Evolutionary conservation across 2,888 invertebrate genomes (phyloP), one percentile per base, ranked within the genome.

Genomic region (Lasioglossum lativentre): DNA sequence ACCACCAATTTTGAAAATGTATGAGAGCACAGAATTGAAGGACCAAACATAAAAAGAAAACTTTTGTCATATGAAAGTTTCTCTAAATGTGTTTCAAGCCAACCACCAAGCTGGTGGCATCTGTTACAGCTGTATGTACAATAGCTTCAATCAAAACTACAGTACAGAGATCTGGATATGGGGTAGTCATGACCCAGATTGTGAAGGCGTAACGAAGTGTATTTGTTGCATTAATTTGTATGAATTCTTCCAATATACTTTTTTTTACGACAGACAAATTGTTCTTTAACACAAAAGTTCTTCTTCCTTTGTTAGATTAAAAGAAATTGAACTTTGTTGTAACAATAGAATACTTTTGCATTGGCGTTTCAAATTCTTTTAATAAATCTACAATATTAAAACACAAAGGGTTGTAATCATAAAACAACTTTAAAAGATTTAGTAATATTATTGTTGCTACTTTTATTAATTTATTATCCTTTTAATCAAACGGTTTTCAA

Each of bases 51-150:
- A 30, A 34, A 23, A 30, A 66, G 27, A 14, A 45, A 85, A 82
- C 71, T 82, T 85, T 63, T 52, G 56, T 78, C 71, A 75, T 85
- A 59, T 72, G 30, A 27, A 84, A 86, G 68, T 80, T 80, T 72
- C 74, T 40, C 14, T 40, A 40, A 80, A 75, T 72, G 70, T 76
- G 74, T 80, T 74, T 34, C 30, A 56, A 66, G 80, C n/a, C n/a
- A n/a, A n/a, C n/a, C n/a, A n/a, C n/a, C 80, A 66, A 77, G 76
- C 56, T 45, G 23, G 70, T 66, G 30, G 23, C 84, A 84, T 86
- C 85, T 86, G 83, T 75, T 74, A 56, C 56, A 47, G n/a, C 74
- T 47, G 14, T 63, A 63, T 63, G 30, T 34, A 45, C 66, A 84
- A 81, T 63, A 19, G 34, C 56, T 38, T 30, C 66, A 77, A 52